Evolutionary conservation across 2,113 vertebrate genomes (phyloP).

Genomic region (Trichechus manatus): DNA sequence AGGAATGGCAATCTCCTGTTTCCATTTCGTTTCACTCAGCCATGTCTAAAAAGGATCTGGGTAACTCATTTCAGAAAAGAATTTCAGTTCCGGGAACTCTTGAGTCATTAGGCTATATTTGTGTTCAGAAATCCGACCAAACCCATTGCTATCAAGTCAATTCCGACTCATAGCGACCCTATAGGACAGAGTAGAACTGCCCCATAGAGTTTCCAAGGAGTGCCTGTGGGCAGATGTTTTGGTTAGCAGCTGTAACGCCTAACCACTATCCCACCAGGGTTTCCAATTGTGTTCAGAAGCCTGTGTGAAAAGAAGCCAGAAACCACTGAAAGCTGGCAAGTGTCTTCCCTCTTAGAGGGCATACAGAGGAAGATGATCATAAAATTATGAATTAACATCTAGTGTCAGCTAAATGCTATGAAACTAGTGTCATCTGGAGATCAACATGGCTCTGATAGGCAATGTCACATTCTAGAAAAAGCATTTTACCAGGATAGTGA

Average conservation of each 20-base stretch:
- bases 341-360: background rate
- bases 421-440: slow-evolving; percentile 20
- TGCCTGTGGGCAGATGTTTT: too few relatives aligned
- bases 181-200: too few relatives aligned
- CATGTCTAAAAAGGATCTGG: slow-evolving; percentile 14
- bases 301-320: slow-evolving; percentile 39
- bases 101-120: slow-evolving; percentile 24
- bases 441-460: background rate
- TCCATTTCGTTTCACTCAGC: slow-evolving; percentile 19
- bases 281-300: slow-evolving; percentile 40
- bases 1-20: background rate
- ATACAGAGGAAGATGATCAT: background rate
- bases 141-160: too few relatives aligned
- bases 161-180: too few relatives aligned
- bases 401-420: slow-evolving; percentile 15
- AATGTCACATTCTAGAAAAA: background rate
- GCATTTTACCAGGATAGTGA: background rate
- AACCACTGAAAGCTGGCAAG: background rate
- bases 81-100: background rate
- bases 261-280: too few relatives aligned
- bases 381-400: background rate
- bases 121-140: background rate
- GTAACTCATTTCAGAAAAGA: slow-evolving; percentile 59
- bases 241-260: too few relatives aligned
- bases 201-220: too few relatives aligned